Conservation (phyloP, 2,113 vertebrate species). For the Tricholaema leucomelas region DNA sequence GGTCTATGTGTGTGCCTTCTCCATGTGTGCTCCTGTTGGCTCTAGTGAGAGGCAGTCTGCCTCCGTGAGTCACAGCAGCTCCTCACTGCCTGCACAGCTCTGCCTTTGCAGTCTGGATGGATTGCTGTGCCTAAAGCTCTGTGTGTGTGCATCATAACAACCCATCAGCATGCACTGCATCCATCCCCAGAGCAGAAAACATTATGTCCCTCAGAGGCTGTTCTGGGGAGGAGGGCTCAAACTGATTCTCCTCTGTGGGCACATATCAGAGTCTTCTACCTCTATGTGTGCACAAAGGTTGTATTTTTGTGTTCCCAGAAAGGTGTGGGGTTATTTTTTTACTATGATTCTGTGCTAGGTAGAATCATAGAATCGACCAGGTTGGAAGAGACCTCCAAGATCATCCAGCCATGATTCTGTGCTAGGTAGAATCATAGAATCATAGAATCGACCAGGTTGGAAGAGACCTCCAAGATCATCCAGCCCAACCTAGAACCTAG, state of each 20-base stretch:
- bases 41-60: not conserved
- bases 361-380: too few relatives aligned
- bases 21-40: fast-evolving
- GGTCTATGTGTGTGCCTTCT: not conserved
- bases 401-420: too few relatives aligned
- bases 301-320: not conserved
- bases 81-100: not conserved
- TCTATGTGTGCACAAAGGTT: not conserved
- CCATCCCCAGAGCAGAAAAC: not conserved
- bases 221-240: not conserved
- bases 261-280: not conserved
- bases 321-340: too few relatives aligned
- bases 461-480: too few relatives aligned
- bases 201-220: not conserved
- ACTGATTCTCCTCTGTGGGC: not conserved
- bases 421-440: too few relatives aligned
- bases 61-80: not conserved
- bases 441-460: too few relatives aligned
- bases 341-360: not conserved
- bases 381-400: too few relatives aligned
- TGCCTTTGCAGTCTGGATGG: not conserved
- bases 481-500: too few relatives aligned
- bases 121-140: not conserved
- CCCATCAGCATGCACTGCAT: not conserved
- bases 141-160: not conserved